Base-by-base conservation (phyloP, 2,797 vertebrate genomes). In the Choloepus didactylus region DNA sequence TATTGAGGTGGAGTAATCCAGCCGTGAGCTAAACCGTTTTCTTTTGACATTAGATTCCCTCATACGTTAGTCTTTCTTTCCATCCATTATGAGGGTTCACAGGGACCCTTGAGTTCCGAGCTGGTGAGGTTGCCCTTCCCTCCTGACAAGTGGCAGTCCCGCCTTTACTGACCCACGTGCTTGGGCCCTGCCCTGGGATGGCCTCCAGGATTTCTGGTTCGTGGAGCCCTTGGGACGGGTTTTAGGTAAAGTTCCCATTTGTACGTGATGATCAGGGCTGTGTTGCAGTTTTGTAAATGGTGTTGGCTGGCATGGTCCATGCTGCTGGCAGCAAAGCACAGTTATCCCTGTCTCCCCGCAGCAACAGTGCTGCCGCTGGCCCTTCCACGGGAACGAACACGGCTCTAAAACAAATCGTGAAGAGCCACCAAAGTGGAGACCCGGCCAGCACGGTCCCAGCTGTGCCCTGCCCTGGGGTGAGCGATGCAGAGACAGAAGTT, bases 51-150 rank as follows among this genome's bases (percentile, higher is more conserved):
- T 16, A 27, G 64, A 70, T 41, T 75, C 54, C 25, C 41, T 92
- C 70, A 62, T 85, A 83, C 0, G 4, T 62, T 67, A 87, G 23
- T 66, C n/a, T 94, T 81, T 94, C 90, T 67, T 85, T 93, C n/a
- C 60, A 2, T 41, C 82, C 35, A 59, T 19, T 79, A n/a, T 72
- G 76, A 87, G 77, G 69, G 9, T 44, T 87, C 73, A 83, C 35
- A 88, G 35, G 49, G 70, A 90, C 73, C 80, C 59, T 51, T 67
- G 60, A 35, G 91, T 90, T 91, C 85, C 81, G 95, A 64, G 62
- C 62, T 79, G 29, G n/a, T 2, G 11, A 79, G 70, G 80, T 64
- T 44, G 51, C 60, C 62, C 18, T 70, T 51, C 54, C 70, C 72
- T 38, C 23, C 35, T 88, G 86, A 95, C 86, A 80, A 70, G 85